Evolutionary conservation across 2,888 invertebrate genomes (phyloP).

Genomic region (Cephonodes hylas): DNA sequence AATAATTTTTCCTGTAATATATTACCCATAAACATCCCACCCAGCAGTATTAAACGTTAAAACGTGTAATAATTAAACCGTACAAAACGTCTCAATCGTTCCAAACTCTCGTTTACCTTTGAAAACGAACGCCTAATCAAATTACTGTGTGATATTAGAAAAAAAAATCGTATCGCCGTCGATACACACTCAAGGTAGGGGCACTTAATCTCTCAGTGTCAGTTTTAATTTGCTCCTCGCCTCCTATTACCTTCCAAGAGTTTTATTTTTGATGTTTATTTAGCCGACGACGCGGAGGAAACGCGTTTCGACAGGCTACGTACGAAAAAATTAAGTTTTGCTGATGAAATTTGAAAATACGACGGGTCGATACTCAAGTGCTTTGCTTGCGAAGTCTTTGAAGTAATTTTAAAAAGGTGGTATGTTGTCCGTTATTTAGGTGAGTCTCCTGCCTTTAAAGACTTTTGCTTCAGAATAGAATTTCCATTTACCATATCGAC

Average conservation of each 20-base stretch:
- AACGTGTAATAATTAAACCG: not conserved
- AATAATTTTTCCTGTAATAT: too few species aligned
- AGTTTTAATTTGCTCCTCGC: slow-evolving; percentile 74
- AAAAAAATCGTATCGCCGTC: slow-evolving; percentile 39
- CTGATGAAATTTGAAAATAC: slow-evolving; percentile 21
- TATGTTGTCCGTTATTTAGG: not conserved
- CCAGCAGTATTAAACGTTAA: not conserved
- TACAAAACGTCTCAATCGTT: not conserved
- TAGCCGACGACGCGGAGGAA: slow-evolving; percentile 62
- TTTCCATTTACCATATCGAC: too few species aligned
- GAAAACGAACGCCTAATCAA: slow-evolving; percentile 41
- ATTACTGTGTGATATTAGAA: slow-evolving; percentile 44
- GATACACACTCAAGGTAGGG: slow-evolving; percentile 56
- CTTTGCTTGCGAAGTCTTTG: not conserved
- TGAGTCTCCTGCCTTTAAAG: too few species aligned
- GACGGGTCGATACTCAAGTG: slow-evolving; percentile 12
- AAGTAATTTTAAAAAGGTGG: slow-evolving; percentile 7
- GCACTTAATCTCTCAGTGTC: slow-evolving; percentile 80
- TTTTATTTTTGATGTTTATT: slow-evolving; percentile 70
- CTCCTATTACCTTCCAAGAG: slow-evolving; percentile 74
- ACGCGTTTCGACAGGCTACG: slow-evolving; percentile 62
- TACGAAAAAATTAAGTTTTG: slow-evolving; percentile 8
- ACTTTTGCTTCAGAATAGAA: too few species aligned
- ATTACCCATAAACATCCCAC: not conserved
- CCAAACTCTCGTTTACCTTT: slow-evolving; percentile 19